phyloP scores from a whole-genome alignment of 2,113 vertebrate species.

The Takifugu flavidus region DNA sequence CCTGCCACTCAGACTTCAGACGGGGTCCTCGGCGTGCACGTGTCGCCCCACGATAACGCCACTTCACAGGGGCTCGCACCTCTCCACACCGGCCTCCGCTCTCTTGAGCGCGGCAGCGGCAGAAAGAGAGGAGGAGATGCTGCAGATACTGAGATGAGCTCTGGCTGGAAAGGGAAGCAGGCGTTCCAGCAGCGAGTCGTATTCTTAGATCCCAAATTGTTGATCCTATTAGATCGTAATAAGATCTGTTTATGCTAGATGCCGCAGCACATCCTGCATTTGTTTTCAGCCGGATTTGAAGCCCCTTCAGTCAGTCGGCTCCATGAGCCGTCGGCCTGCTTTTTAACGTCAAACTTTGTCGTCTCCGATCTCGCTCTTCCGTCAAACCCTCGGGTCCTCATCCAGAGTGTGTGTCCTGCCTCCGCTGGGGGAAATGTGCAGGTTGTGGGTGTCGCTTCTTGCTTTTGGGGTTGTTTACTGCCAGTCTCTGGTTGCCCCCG shows the following conservation, averaged over 20 bases:
- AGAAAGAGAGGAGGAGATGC: background rate
- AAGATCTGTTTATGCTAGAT: too few species aligned
- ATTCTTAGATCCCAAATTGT: too few species aligned
- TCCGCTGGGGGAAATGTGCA: slow-evolving; percentile 46
- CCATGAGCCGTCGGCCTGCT: background rate
- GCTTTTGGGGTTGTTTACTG: slow-evolving; percentile 78
- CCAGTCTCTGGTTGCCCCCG: slow-evolving; percentile 68
- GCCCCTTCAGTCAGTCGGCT: too few species aligned
- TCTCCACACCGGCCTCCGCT: slow-evolving; percentile 8
- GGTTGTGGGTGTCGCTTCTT: slow-evolving; percentile 18
- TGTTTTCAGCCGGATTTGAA: too few species aligned
- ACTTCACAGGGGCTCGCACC: slow-evolving; percentile 69
- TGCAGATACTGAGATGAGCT: too few species aligned
- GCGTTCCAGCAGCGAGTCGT: background rate
- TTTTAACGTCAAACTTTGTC: slow-evolving; percentile 62
- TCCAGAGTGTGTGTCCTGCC: slow-evolving; percentile 19
- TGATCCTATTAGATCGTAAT: too few species aligned
- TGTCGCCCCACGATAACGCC: slow-evolving; percentile 69
- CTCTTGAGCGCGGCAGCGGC: background rate
- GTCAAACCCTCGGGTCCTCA: background rate
- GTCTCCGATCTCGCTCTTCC: slow-evolving; percentile 45
- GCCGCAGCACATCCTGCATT: too few species aligned
- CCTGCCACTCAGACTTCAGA: slow-evolving; percentile 75
- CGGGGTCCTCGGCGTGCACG: slow-evolving; percentile 46
- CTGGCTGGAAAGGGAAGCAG: background rate